These are phyloP conservation scores for Galeopterus variegatus DNA, from an alignment of 2,113 vertebrate species.

Conservation along the genomic window DNA sequence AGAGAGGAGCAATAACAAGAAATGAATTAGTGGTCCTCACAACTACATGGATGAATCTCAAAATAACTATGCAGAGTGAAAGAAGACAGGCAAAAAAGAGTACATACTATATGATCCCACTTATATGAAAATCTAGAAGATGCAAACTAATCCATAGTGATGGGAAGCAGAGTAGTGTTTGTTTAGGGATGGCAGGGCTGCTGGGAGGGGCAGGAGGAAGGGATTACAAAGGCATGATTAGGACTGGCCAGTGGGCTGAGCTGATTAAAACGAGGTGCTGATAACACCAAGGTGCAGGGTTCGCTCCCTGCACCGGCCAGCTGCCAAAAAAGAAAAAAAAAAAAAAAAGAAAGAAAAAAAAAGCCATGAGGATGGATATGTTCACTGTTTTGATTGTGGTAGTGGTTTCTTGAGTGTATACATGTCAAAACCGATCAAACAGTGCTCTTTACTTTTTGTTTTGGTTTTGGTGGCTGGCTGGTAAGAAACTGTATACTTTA, in stretches of 20 bases:
- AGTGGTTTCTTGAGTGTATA: background rate
- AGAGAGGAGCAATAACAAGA: background rate
- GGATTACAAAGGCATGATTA: background rate
- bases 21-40: background rate
- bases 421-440: background rate
- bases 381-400: background rate
- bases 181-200: background rate
- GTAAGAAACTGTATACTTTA: background rate
- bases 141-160: background rate
- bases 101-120: background rate
- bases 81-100: background rate
- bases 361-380: no score
- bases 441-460: background rate
- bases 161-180: background rate
- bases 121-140: background rate
- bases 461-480: no score
- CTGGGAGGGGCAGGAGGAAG: background rate
- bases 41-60: background rate
- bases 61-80: background rate
- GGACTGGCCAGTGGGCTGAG: no score
- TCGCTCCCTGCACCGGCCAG: no score
- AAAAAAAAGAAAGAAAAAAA: no score
- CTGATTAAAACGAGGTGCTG: no score
- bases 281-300: no score
- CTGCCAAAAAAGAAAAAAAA: no score